Percentiles rank a stretch among this genome's conserved stretches.
These are phyloP conservation scores for Sturmia bella DNA, from an alignment of 2,888 invertebrate species.

Conservation along the genomic window DNA sequence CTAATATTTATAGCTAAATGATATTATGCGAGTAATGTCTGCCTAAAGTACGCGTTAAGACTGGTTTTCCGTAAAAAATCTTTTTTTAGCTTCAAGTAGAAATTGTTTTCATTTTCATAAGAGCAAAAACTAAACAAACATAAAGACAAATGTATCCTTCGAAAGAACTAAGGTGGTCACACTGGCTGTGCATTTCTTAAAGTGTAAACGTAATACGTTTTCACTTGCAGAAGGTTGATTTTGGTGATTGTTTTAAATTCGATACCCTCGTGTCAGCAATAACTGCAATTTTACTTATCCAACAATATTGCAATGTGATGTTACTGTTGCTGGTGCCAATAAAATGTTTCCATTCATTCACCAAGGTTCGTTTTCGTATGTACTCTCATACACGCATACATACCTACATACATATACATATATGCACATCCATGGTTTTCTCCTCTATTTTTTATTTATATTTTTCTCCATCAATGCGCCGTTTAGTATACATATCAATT, in stretches of 20 bases:
- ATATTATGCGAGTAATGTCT: too few relatives aligned
- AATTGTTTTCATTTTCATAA: too few relatives aligned
- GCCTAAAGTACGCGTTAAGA: too few relatives aligned
- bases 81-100: too few relatives aligned
- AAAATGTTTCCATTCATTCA: conserved; percentile 46
- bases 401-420: not conserved
- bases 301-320: conserved; percentile 74
- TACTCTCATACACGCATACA: not conserved
- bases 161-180: too few relatives aligned
- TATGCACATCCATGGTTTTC: not conserved
- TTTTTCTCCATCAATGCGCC: conserved; percentile 46
- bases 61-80: too few relatives aligned
- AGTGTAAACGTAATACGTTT: not conserved
- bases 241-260: conserved; percentile 61
- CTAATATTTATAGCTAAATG: too few relatives aligned
- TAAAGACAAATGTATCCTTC: too few relatives aligned
- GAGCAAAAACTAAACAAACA: too few relatives aligned
- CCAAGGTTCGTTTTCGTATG: not conserved
- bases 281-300: conserved; percentile 76
- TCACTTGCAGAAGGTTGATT: conserved; percentile 23
- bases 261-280: conserved; percentile 72
- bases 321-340: conserved; percentile 47
- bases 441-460: conserved; percentile 21
- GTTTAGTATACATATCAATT: conserved; percentile 57
- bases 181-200: not conserved